A percentile compares a stretch with the other conserved stretches of the same genome.
Conservation (phyloP, 92 coral and sea anemone genomes). For the Zoanthus gigantus region DNA sequence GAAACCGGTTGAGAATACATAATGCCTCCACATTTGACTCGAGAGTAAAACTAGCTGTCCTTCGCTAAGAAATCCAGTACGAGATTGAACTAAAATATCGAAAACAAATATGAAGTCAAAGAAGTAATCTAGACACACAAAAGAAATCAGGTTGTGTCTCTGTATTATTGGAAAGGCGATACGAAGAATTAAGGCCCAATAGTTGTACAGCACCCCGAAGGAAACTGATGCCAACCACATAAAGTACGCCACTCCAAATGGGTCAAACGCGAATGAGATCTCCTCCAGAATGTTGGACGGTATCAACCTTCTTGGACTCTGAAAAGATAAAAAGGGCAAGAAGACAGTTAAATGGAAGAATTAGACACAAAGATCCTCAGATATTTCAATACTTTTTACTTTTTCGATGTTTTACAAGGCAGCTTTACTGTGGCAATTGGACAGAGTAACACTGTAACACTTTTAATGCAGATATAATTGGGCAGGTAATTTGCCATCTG, state of each 20-base stretch:
- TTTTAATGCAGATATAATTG: too few species aligned
- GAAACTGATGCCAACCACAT: constrained; percentile 84
- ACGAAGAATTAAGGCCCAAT: constrained; percentile 79
- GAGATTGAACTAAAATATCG: constrained; percentile 83
- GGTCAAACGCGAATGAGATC: constrained; percentile 72
- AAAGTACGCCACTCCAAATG: constrained; percentile 82
- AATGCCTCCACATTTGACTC: constrained; percentile 70
- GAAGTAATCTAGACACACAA: constrained; percentile 84
- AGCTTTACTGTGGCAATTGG: too few species aligned
- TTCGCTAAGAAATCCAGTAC: constrained; percentile 85
- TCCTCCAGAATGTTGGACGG: background rate
- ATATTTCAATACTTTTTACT: background rate
- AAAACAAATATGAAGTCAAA: constrained; percentile 81
- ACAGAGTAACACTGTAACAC: too few species aligned
- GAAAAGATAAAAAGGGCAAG: background rate
- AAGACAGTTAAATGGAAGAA: background rate
- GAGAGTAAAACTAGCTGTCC: constrained; percentile 80
- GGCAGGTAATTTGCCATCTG: too few species aligned
- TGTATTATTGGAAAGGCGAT: constrained; percentile 74
- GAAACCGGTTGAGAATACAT: constrained; percentile 79
- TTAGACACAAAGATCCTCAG: background rate
- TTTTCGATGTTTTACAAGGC: too few species aligned
- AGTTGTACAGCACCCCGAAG: constrained; percentile 87
- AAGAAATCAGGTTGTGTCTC: constrained; percentile 58
- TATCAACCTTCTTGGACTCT: background rate